phyloP scores from a whole-genome alignment of 2,888 invertebrate genomes.

The Lasioglossum malachurum region DNA sequence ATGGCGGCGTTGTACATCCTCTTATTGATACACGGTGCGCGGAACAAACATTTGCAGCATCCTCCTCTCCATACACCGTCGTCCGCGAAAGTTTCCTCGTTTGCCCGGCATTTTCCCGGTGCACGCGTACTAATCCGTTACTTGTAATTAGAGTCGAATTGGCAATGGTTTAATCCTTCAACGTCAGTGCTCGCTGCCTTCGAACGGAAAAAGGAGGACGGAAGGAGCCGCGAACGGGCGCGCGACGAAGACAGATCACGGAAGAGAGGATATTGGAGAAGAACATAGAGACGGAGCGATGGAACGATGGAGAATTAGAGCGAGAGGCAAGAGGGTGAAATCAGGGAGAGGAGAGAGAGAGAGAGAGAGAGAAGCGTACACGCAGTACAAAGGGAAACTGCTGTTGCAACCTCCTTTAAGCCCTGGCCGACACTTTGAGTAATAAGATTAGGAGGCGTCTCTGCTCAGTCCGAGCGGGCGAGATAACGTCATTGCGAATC shows the following conservation, averaged over 20 bases:
- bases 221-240: constrained; percentile 12
- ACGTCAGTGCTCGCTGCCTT: constrained; percentile 75
- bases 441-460: constrained; percentile 82
- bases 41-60: constrained; percentile 71
- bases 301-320: constrained; percentile 30
- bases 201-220: constrained; percentile 35
- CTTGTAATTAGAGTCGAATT: constrained; percentile 84
- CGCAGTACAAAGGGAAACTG: constrained; percentile 76
- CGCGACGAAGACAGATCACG: constrained; percentile 20
- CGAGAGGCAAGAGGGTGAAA: constrained; percentile 1
- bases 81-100: constrained; percentile 80
- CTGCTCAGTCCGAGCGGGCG: constrained; percentile 75
- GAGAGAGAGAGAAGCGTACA: constrained; percentile 50
- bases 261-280: constrained; percentile 27
- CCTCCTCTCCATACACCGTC: constrained; percentile 62
- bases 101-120: constrained; percentile 73
- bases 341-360: constrained; percentile 10
- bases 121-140: constrained; percentile 83
- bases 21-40: constrained; percentile 63
- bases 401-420: constrained; percentile 78
- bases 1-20: constrained; percentile 63
- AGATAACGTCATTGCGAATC: constrained; percentile 84
- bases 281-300: constrained; percentile 37
- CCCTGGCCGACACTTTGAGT: constrained; percentile 82
- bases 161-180: constrained; percentile 84